phyloP scores from a whole-genome alignment of 2,797 vertebrate species.

The Ceryle rudis region DNA sequence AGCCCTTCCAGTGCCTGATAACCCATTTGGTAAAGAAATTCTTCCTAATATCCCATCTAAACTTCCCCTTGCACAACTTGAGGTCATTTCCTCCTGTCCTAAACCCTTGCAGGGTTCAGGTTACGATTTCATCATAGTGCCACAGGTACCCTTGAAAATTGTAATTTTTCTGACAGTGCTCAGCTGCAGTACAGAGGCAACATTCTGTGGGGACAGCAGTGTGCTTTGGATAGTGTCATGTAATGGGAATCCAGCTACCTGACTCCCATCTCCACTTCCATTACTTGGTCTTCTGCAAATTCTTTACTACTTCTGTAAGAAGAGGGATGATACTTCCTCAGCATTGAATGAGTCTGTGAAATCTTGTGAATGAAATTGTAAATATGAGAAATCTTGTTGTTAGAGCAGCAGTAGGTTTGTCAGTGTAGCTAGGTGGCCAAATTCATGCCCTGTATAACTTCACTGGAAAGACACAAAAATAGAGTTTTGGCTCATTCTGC shows the following conservation, averaged over 20 bases:
- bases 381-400: neutral
- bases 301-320: neutral
- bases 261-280: neutral
- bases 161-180: neutral
- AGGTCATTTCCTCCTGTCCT: too few species aligned
- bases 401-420: neutral
- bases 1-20: too few species aligned
- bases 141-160: neutral
- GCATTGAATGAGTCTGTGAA: neutral
- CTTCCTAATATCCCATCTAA: too few species aligned
- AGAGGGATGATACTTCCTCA: neutral
- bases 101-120: neutral
- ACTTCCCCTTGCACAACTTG: too few species aligned
- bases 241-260: neutral
- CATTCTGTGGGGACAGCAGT: neutral
- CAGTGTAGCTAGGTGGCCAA: neutral
- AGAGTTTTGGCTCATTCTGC: slow-evolving; percentile 5
- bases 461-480: neutral
- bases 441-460: neutral
- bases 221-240: neutral
- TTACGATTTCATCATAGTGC: neutral
- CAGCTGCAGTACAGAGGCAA: neutral
- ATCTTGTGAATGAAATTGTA: neutral
- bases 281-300: neutral
- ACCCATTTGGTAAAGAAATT: too few species aligned